Evolutionary conservation across 2,888 invertebrate species (phyloP).

Genomic region (Drosophila suboccidentalis): DNA sequence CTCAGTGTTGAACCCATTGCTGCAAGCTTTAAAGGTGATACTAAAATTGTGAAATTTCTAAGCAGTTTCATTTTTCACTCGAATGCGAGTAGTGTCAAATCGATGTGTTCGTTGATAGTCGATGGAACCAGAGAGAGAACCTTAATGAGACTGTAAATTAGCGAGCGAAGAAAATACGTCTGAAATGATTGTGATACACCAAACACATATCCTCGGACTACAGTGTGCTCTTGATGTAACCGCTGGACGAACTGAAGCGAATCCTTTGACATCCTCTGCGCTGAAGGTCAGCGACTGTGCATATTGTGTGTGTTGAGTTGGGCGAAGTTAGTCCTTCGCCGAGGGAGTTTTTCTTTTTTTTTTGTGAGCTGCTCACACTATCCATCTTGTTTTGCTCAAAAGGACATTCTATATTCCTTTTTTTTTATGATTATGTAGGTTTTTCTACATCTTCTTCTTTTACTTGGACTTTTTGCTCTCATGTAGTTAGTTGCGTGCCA

Average conservation of each 20-base stretch:
- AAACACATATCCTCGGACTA: constrained; percentile 13
- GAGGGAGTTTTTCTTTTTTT: constrained; percentile 5
- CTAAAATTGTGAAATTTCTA: neutral
- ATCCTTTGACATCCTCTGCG: neutral
- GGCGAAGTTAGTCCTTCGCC: constrained; percentile 46
- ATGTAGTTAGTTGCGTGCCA: constrained; percentile 51
- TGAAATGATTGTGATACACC: neutral
- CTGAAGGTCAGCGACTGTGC: constrained; percentile 26
- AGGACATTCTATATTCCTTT: constrained; percentile 54
- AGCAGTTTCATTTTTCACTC: constrained; percentile 1
- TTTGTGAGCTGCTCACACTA: constrained; percentile 13
- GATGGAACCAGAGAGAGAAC: neutral
- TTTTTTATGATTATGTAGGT: constrained; percentile 48
- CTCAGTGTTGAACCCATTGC: constrained; percentile 10
- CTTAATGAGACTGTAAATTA: constrained; percentile 9
- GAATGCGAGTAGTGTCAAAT: neutral
- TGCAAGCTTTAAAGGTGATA: constrained; percentile 31
- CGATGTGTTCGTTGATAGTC: neutral
- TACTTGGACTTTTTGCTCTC: constrained; percentile 25
- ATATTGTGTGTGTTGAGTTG: constrained; percentile 3
- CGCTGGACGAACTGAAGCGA: neutral
- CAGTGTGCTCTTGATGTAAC: neutral
- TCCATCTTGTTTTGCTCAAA: constrained; percentile 30
- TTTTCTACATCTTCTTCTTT: constrained; percentile 19
- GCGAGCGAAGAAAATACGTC: neutral